Evolutionary conservation across 2,888 invertebrate genomes (phyloP), one percentile per base, ranked within the genome.

Genomic region (Cynaeus angustus): DNA sequence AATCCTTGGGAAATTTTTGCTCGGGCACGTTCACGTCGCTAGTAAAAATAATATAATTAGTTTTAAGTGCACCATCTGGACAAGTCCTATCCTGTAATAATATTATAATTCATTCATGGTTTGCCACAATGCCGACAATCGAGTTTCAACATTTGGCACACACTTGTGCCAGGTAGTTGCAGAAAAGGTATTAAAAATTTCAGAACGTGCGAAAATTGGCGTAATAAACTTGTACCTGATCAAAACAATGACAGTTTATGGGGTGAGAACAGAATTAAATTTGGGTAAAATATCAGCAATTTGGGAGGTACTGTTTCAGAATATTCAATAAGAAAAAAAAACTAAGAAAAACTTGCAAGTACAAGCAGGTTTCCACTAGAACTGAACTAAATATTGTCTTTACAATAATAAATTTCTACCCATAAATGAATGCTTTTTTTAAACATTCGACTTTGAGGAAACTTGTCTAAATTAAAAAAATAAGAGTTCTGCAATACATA

Each of bases 111-210:
- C 59, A 59, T 59, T 59, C 59, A 59, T 46, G 16, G 45, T 45
- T 45, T 59, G 41, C 9, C 41, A 45, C 41, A 58, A n/a, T 43
- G 41, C 45, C 45, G 59, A 28, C 30, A 43, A 43, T 41, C 41
- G 48, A 26, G 7, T 52, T 52, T 30, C 55, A 38, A 59, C 59
- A 59, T 59, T 59, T 59, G 59, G 59, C 46, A 46, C 59, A 33
- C 59, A 33, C 46, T 46, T 55, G 55, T 8, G 10, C 10, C 55
- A 55, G 55, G 55, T 55, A 55, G 28, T 46, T 10, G 50, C 28
- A 16, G 16, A 26, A 30, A 50, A 14, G 28, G 41, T n/a, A 1
- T 30, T 12, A 7, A 28, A 28, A 28, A 50, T 30, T 8, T 14
- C 8, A 28, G 41, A 43, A 26, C 58, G 58, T 58, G 58, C 58